A percentile compares a stretch with the other conserved stretches of the same genome.
Evolutionary conservation across 2,113 vertebrate genomes (phyloP).

Genomic region (Antechinus flavipes): DNA sequence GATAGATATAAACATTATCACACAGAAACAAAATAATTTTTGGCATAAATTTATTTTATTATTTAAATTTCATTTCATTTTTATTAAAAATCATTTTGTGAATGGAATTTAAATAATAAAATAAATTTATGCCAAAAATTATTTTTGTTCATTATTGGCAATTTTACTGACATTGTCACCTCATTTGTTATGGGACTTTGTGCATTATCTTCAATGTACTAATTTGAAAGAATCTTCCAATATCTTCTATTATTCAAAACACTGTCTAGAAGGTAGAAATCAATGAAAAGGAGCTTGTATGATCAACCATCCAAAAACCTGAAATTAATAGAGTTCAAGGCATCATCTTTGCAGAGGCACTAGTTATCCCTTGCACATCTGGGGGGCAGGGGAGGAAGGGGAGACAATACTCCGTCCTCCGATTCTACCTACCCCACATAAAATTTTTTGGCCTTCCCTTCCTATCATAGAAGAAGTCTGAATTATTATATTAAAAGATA

Average conservation of each 20-base stretch:
- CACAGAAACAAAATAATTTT: no score
- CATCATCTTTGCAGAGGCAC: not conserved
- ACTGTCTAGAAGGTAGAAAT: not conserved
- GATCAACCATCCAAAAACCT: not conserved
- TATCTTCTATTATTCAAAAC: not conserved
- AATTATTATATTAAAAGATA: not conserved
- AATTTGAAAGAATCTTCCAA: not conserved
- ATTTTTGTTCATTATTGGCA: not conserved
- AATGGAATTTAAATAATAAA: not conserved
- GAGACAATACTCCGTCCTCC: no score
- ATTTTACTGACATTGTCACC: not conserved
- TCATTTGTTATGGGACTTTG: not conserved
- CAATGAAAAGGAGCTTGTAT: not conserved
- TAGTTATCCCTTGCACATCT: not conserved
- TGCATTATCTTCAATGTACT: not conserved
- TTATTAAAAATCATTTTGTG: not conserved
- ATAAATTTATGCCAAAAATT: not conserved
- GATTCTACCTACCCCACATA: no score
- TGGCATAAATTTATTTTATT: no score
- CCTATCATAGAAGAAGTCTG: not conserved
- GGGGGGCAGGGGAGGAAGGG: no score
- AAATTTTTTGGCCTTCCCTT: not conserved
- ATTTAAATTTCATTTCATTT: no score
- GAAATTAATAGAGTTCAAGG: not conserved
- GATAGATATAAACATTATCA: no score